A percentile compares a stretch with the other conserved stretches of the same genome.
Evolutionary conservation across 2,888 invertebrate species (phyloP).

Genomic region (Erpobdella octoculata): DNA sequence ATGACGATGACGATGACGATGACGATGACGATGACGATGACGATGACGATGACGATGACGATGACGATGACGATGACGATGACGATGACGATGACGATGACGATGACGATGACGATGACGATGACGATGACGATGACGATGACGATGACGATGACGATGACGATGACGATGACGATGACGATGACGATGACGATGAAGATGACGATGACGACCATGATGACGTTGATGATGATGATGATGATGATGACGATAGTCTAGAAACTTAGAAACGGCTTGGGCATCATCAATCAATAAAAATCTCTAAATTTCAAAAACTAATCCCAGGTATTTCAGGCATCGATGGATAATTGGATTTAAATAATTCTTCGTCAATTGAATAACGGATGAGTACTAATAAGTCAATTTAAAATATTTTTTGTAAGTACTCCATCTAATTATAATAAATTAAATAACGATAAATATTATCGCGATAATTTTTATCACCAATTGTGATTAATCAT

Average conservation of each 20-base stretch:
- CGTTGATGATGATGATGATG: neutral
- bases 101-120: neutral
- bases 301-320: neutral
- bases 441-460: no score
- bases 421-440: no score
- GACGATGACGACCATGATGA: neutral
- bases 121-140: neutral
- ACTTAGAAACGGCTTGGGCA: no score
- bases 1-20: neutral
- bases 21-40: neutral
- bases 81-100: constrained; percentile 4
- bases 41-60: neutral
- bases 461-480: no score
- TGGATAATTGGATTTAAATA: neutral
- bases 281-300: neutral
- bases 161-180: neutral
- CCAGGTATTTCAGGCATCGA: neutral
- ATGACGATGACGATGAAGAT: neutral
- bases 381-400: neutral
- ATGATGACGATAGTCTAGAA: constrained; percentile 11
- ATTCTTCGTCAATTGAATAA: neutral
- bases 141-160: neutral
- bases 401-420: no score
- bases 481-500: no score
- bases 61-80: neutral